These are phyloP conservation scores for Cosmia pyralina DNA, from an alignment of 2,888 invertebrate species.

Conservation along the genomic window DNA sequence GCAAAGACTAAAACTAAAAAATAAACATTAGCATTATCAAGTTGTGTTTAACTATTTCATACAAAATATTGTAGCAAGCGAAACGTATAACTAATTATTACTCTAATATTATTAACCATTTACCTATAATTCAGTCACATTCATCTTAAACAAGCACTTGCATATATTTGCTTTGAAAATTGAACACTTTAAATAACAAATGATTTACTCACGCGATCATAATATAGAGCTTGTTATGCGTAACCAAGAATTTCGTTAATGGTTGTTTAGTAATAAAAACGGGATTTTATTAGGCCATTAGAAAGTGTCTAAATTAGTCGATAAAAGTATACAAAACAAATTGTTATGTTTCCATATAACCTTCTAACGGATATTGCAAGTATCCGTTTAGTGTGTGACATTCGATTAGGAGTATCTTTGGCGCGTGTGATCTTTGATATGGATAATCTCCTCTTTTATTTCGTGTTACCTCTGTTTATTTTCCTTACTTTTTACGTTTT, in stretches of 20 bases:
- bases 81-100: conserved; percentile 67
- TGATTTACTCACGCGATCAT: conserved; percentile 66
- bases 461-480: not conserved
- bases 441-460: conserved; percentile 39
- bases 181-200: conserved; percentile 78
- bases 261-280: conserved; percentile 38
- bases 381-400: conserved; percentile 30
- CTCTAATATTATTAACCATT: conserved; percentile 66
- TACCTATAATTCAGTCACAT: conserved; percentile 88
- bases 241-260: conserved; percentile 40
- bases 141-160: conserved; percentile 85
- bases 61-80: conserved; percentile 65
- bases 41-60: conserved; percentile 51
- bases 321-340: conserved; percentile 29
- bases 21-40: conserved; percentile 49
- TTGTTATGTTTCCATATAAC: not conserved
- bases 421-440: conserved; percentile 8
- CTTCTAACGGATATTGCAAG: conserved; percentile 11
- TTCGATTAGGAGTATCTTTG: conserved; percentile 27
- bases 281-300: conserved; percentile 52
- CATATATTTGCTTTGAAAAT: conserved; percentile 77
- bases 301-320: conserved; percentile 26
- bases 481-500: conserved; percentile 24
- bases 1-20: conserved; percentile 52
- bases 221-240: conserved; percentile 49